These are phyloP conservation scores for Thera obeliscata DNA, from an alignment of 2,888 invertebrate genomes.

Conservation along the genomic window DNA sequence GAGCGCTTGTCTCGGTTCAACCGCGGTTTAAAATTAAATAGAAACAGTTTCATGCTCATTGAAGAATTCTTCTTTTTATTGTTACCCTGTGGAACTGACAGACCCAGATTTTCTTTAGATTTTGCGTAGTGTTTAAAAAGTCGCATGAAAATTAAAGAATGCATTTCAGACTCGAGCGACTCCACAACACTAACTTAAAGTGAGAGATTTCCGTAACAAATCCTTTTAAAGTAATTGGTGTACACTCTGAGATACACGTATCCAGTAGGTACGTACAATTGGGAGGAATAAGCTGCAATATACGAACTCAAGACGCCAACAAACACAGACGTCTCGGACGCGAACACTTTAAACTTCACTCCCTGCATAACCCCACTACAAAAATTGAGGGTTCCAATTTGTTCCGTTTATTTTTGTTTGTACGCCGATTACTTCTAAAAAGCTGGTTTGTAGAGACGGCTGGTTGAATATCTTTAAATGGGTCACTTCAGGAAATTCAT, in stretches of 20 bases:
- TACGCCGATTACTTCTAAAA: neutral
- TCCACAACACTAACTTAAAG: conserved; percentile 20
- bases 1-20: conserved; percentile 27
- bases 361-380: conserved; percentile 25
- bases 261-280: conserved; percentile 36
- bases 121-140: neutral
- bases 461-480: too few species aligned
- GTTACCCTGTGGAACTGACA: conserved; percentile 3
- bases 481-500: too few species aligned
- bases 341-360: conserved; percentile 52
- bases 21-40: conserved; percentile 14
- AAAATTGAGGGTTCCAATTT: neutral
- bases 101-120: neutral
- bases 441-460: too few species aligned
- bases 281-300: conserved; percentile 52
- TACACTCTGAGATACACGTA: conserved; percentile 39
- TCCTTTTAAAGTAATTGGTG: conserved; percentile 47
- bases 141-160: conserved; percentile 22
- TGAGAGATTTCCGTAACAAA: conserved; percentile 41
- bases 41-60: neutral
- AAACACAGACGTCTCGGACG: conserved; percentile 57
- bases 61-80: neutral
- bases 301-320: conserved; percentile 42
- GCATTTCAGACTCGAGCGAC: conserved; percentile 25
- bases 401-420: neutral